Percentiles rank a stretch among this genome's conserved stretches.
phyloP scores from a whole-genome alignment of 2,113 vertebrate species.

The Solenodon paradoxus region DNA sequence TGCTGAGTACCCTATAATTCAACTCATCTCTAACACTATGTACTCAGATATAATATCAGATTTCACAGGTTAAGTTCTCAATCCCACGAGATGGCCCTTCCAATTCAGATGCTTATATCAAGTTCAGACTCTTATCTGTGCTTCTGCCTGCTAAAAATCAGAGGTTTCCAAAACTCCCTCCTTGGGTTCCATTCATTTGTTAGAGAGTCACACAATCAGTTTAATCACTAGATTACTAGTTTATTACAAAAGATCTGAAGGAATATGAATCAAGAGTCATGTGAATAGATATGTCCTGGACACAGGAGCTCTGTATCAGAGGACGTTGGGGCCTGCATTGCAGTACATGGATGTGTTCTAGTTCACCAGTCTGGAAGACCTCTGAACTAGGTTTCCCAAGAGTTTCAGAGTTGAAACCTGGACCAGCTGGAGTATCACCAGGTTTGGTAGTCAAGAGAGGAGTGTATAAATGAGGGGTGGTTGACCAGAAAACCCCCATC shows the following conservation, averaged over 20 bases:
- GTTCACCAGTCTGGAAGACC: not conserved
- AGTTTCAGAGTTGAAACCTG: too few relatives aligned
- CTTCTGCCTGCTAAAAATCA: not conserved
- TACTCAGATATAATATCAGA: not conserved
- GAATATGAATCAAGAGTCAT: not conserved
- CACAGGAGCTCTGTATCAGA: not conserved
- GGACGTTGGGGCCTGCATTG: not conserved
- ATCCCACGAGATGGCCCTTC: not conserved
- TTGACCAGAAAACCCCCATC: too few relatives aligned
- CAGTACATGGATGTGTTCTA: not conserved
- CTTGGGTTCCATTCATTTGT: not conserved
- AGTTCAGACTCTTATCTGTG: not conserved
- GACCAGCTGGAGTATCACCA: too few relatives aligned
- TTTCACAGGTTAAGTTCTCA: not conserved
- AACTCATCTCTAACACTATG: not conserved
- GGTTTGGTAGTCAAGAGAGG: too few relatives aligned
- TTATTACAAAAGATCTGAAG: not conserved
- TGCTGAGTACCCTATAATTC: not conserved
- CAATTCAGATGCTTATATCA: not conserved
- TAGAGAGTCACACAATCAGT: not conserved
- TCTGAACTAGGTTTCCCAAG: too few relatives aligned
- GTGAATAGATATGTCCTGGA: not conserved
- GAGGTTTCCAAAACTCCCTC: not conserved
- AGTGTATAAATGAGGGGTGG: too few relatives aligned
- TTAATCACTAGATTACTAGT: not conserved